A percentile compares a stretch with the other conserved stretches of the same genome.
These are phyloP conservation scores for Astur gentilis DNA, from an alignment of 2,113 vertebrate genomes.

Conservation along the genomic window DNA sequence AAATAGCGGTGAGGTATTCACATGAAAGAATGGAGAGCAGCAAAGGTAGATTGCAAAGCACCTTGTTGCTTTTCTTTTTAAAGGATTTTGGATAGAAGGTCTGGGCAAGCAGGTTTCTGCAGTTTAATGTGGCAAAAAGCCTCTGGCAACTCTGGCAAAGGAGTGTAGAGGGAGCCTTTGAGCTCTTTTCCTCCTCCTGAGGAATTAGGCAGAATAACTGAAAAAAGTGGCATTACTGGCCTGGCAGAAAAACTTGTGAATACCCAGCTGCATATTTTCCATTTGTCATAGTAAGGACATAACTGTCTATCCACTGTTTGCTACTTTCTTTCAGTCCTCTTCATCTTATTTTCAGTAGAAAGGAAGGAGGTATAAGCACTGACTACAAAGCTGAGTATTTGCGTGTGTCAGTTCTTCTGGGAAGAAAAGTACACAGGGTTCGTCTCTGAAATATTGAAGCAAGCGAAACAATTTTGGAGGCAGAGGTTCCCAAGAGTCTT, in stretches of 20 bases:
- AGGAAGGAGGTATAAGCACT: background rate
- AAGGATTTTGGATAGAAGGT: background rate
- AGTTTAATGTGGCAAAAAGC: background rate
- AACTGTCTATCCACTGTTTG: background rate
- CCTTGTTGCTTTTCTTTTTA: background rate
- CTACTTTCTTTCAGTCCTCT: background rate
- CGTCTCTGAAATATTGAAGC: background rate
- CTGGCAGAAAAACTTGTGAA: background rate
- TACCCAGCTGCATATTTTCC: background rate
- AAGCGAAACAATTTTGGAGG: background rate
- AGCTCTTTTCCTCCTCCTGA: background rate
- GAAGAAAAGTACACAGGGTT: background rate
- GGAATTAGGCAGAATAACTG: background rate
- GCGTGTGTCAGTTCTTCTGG: background rate
- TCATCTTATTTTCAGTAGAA: background rate
- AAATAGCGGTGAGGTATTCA: background rate
- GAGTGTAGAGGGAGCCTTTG: background rate
- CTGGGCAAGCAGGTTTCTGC: background rate
- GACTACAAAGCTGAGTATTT: background rate
- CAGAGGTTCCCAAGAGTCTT: background rate
- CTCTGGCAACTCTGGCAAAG: background rate
- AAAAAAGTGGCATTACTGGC: background rate
- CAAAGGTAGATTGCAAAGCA: background rate
- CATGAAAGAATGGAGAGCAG: background rate
- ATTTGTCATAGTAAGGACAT: background rate